Base-by-base conservation (phyloP, 2,888 invertebrate species). In the Anagyrus pseudococci region DNA sequence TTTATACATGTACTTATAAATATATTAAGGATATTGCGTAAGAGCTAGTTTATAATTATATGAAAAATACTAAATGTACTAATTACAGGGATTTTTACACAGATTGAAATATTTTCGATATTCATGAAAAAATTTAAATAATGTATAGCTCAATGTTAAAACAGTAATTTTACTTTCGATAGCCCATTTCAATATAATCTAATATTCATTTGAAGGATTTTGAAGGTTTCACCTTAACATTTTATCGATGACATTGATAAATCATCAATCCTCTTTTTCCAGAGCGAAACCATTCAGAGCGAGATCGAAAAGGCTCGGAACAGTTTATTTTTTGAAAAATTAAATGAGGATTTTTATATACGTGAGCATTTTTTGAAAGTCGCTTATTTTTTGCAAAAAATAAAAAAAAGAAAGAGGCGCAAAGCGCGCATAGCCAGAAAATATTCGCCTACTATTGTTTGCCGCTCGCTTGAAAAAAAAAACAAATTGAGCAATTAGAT, bases 321-420 rank as follows among this genome's bases (percentile, higher is more conserved):
- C 10, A 59, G 26, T 58, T 71, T 71, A 68, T 56, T 20, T 71
- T 66, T 70, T 71, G 67, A 67, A 68, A 69, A 66, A 58, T 64
- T 63, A 66, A 64, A 56, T 46, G 41, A 40, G 22, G 48, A 62
- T 55, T 60, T 66, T 60, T 62, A n/a, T n/a, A n/a, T n/a, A 71
- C 65, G 72, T 72, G 72, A 72, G 72, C 68, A 70, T 58, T 69
- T 65, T 69, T 68, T 64, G 49, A 56, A 23, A 8, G 44, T 41
- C 43, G 15, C 15, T 10, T 40, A 37, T 61, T 64, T 57, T 58
- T 53, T 50, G 53, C 58, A 58, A 37, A 59, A 37, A 37, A 29
- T 7, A 29, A 29, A 29, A n/a, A n/a, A n/a, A n/a, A n/a, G 23
- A 48, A 22, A 47, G 47, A 52, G 33, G 41, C 49, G 25, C 61